Base-by-base conservation (phyloP, 2,797 vertebrate species). In the Arctocebus calabarensis region DNA sequence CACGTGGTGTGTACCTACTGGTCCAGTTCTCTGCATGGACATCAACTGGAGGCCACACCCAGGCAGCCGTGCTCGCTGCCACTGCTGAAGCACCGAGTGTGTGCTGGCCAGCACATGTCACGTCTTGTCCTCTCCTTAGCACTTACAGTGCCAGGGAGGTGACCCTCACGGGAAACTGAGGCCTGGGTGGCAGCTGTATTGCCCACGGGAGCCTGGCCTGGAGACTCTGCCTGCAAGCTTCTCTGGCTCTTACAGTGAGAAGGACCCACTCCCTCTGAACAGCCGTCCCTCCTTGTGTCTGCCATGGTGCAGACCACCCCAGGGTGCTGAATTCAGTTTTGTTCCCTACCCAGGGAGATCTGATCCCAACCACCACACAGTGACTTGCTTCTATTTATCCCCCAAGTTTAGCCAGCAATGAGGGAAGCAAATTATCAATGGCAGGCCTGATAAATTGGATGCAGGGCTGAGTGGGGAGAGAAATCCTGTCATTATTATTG, bases 401-500 rank as follows among this genome's bases (percentile, higher is more conserved):
- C 84, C 61, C 37, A 10, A 12, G 48, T 9, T 75, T 29, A 27
- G 97, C 94, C 94, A 78, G 97, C 91, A 66, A 71, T 62, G 4
- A 48, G 96, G 93, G 92, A 96, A 89, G 96, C 95, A 97, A 97
- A 97, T 97, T 79, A 94, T 87, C 85, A 29, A 86, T 32, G 29
- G 94, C 93, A 91, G 97, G 87, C 97, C 96, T 98, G 98, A 98
- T 97, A 94, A 98, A 98, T 97, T 94, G 97, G 98, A 96, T 97
- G 77, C 84, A 40, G 90, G 97, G 84, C 97, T 96, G 97, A 95
- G 97, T 97, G 95, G 98, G 97, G 97, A 97, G 97, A 97, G 97
- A 97, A 98, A 97, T 94, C 96, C 96, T 97, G 98, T 95, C 98
- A 97, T 97, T 97, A 97, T 98, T 97, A 97, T 95, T 82, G 97